Evolutionary conservation across 2,113 vertebrate species (phyloP).

Genomic region (Riparia riparia): DNA sequence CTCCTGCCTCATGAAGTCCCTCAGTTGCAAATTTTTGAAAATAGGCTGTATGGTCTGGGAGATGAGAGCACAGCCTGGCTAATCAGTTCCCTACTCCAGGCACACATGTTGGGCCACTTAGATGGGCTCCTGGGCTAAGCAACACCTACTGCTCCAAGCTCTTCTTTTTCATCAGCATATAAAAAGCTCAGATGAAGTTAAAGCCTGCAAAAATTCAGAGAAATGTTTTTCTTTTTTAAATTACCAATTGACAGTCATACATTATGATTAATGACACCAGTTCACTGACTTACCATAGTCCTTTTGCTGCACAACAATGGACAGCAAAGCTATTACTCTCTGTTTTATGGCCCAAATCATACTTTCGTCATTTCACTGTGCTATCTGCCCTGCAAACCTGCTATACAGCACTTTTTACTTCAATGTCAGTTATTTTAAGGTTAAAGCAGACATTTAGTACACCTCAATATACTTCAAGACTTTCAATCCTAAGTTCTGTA

Average conservation of each 20-base stretch:
- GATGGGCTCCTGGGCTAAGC: not conserved
- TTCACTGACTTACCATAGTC: not conserved
- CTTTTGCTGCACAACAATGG: not conserved
- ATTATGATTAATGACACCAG: not conserved
- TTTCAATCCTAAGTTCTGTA: not conserved
- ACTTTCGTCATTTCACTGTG: not conserved
- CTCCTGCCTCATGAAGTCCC: not conserved
- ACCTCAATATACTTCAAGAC: not conserved
- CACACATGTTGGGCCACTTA: not conserved
- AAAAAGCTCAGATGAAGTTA: not conserved
- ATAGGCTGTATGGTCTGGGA: fast-evolving
- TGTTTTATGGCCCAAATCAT: not conserved
- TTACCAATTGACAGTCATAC: not conserved
- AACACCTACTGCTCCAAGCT: not conserved
- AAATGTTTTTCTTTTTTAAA: not conserved
- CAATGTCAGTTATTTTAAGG: not conserved
- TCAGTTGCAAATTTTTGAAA: not conserved
- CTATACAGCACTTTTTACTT: not conserved
- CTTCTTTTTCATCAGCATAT: not conserved
- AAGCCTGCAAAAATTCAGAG: not conserved
- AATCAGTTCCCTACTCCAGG: not conserved
- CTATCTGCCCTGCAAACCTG: not conserved
- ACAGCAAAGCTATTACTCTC: not conserved
- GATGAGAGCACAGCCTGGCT: not conserved
- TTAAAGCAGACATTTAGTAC: not conserved